These are phyloP conservation scores for Chironomus riparius DNA, from an alignment of 2,888 invertebrate species.

Conservation along the genomic window DNA sequence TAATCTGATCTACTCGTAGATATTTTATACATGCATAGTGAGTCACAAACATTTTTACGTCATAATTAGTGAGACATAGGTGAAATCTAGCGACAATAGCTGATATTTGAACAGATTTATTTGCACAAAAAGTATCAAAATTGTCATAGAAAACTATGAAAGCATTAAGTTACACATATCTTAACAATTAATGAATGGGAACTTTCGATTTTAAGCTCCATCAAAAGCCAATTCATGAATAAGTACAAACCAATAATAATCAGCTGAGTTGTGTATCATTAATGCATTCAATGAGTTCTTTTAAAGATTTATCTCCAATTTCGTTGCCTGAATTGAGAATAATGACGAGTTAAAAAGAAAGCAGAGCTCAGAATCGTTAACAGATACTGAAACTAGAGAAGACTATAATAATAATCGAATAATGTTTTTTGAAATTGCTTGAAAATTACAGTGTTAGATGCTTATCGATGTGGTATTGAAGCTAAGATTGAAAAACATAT, in stretches of 20 bases:
- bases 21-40: no score
- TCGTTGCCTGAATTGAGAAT: not conserved
- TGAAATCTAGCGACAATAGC: not conserved
- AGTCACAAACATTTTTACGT: no score
- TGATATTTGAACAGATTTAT: not conserved
- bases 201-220: not conserved
- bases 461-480: no score
- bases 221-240: not conserved
- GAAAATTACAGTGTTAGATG: not conserved
- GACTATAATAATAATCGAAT: not conserved
- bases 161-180: not conserved
- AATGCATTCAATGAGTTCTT: not conserved
- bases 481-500: no score
- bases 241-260: not conserved
- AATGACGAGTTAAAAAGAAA: not conserved
- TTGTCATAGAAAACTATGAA: conserved; percentile 1
- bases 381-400: not conserved
- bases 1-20: no score
- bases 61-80: not conserved
- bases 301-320: not conserved
- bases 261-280: not conserved
- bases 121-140: no score
- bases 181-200: not conserved
- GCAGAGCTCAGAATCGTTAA: no score
- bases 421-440: not conserved